phyloP scores from a whole-genome alignment of 2,888 invertebrate genomes.

The Watsonalla binaria region DNA sequence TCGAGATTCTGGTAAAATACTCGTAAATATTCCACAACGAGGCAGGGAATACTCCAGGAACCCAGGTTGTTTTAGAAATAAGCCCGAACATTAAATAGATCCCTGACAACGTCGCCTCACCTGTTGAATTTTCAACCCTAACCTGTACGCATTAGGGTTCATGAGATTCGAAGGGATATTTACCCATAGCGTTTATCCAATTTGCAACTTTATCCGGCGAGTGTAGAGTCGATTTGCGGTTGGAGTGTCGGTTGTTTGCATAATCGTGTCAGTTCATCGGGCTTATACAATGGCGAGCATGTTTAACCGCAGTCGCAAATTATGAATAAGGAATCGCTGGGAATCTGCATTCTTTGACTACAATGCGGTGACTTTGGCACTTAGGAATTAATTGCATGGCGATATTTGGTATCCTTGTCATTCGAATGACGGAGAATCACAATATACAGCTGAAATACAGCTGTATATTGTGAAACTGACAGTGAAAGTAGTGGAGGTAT shows the following conservation, averaged over 20 bases:
- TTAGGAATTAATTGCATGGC: no score
- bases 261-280: conserved; percentile 20
- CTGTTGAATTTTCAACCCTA: conserved; percentile 2
- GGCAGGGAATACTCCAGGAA: conserved; percentile 12
- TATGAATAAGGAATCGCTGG: conserved; percentile 16
- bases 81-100: conserved; percentile 17
- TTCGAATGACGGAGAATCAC: no score
- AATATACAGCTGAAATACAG: no score
- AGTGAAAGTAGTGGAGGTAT: no score
- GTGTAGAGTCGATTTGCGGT: conserved; percentile 3
- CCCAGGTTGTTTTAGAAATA: conserved; percentile 18
- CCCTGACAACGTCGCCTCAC: conserved; percentile 8
- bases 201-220: conserved; percentile 1
- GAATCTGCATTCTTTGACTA: not conserved
- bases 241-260: conserved; percentile 15
- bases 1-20: no score
- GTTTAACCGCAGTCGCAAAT: conserved; percentile 16
- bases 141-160: not conserved
- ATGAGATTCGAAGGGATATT: not conserved
- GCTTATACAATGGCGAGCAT: conserved; percentile 18
- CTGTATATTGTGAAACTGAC: no score
- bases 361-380: no score
- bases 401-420: no score
- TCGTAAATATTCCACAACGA: not conserved
- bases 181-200: not conserved